Evolutionary conservation across 2,797 vertebrate genomes (phyloP), one percentile per base, ranked within the genome.

Genomic region (Parauchenoglanis ngamensis): DNA sequence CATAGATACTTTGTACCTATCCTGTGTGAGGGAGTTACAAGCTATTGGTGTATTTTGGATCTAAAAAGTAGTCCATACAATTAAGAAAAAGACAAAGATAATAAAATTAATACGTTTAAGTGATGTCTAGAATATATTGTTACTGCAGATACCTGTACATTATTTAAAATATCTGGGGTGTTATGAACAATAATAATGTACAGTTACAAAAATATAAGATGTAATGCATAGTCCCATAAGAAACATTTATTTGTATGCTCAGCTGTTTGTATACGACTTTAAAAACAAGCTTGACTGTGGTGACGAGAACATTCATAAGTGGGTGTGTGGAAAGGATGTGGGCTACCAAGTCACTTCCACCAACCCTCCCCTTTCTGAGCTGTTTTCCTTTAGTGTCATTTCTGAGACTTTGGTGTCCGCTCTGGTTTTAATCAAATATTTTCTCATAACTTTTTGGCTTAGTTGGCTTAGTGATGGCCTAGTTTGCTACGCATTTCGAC

Each of bases 261-360:
- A 83, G 10, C 31, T 23, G 44, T 81, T 80, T 80, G 19, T 8
- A 15, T 80, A 2, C 46, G 59, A 54, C 81, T 83, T 31, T 31
- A 52, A 52, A 40, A 83, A 68, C 25, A 46, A 46, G 11, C 56
- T 78, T 44, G n/a, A 79, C 25, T 46, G 65, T 75, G 31, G 35
- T 57, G 65, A 63, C 70, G 52, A 59, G 49, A 78, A 54, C 54
- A 81, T 8, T n/a, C 61, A 81, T 63, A 72, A 87, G 86, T 59
- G 87, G 85, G 76, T 85, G 85, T 83, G 79, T 59, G 83, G 85
- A 79, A 88, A 90, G 91, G 91, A 91, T 90, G 91, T 90, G 91
- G 91, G 68, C 68, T 70, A 88, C 84, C 86, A 87, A 84, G 85
- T 87, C 89, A 90, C 78, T 85, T 85, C 88, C 79, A 83, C 79